Evolutionary conservation across 2,797 vertebrate species (phyloP), one percentile per base, ranked within the genome.

Genomic region (Lepus townsendii): DNA sequence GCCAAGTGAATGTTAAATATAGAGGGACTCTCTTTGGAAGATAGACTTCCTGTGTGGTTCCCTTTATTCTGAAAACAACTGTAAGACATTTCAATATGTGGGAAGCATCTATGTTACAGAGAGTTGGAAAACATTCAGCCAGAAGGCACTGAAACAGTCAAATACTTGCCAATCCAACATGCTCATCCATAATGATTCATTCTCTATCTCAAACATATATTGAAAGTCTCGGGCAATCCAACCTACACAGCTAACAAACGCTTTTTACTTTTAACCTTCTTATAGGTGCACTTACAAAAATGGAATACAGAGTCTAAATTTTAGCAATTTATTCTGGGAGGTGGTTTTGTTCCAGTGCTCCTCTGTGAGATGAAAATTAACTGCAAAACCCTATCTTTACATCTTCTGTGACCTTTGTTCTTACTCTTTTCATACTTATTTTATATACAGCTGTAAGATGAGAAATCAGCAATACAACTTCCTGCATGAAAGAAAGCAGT

Each of bases 121-220:
- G 66, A 97, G 95, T 96, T 91, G 88, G 92, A 93, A 96, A 97
- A 97, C 90, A 97, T 97, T 97, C 94, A 97, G 91, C 71, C 88
- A 71, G 54, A 73, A 94, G 84, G 84, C 80, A 95, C 50, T 88
- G 83, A 96, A 97, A 95, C 85, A 96, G 69, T 96, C 86, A 95
- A 95, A 95, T 93, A 91, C 76, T 92, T 93, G 63, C 86, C 96
- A 96, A 96, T 91, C 73, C 72, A 96, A 94, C 92, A 83, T 95
- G 86, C 60, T 97, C 79, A 24, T 47, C 83, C 69, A 72, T 75
- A 91, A 76, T 91, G 85, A 96, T 91, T 94, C 88, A 95, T 85
- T 92, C 83, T 86, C 60, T 95, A 75, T 85, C 95, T 95, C 92
- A 95, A 95, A 63, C n/a, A 75, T 10, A 92, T 65, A 83, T 83